Conservation (phyloP, 2,888 invertebrate species). For the Patella depressa region DNA sequence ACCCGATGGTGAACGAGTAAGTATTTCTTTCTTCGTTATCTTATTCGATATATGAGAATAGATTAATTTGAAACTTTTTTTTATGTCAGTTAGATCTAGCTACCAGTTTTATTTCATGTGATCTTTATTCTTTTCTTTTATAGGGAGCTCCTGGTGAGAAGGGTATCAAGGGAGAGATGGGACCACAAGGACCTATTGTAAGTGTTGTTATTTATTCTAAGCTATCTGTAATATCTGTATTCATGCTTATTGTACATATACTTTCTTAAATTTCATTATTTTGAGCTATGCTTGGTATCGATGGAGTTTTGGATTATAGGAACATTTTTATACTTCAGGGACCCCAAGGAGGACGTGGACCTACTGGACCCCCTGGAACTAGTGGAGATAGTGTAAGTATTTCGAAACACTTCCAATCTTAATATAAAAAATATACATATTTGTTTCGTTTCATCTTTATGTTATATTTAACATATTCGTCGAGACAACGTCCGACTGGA, state of each 20-base stretch:
- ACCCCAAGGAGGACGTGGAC: constrained; percentile 46
- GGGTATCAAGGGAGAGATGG: constrained; percentile 51
- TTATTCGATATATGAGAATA: no score
- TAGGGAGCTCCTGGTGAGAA: constrained; percentile 52
- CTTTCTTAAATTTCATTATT: no score
- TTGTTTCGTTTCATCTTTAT: no score
- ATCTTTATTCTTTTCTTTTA: constrained; percentile 21
- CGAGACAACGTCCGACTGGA: no score
- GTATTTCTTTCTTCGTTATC: constrained; percentile 11
- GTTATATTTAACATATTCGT: no score
- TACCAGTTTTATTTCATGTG: not conserved
- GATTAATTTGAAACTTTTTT: not conserved
- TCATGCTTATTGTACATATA: no score
- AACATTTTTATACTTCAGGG: constrained; percentile 32
- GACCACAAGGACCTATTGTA: constrained; percentile 55
- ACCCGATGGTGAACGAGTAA: constrained; percentile 53
- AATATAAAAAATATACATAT: no score
- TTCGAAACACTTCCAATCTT: no score
- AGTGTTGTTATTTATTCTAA: constrained; percentile 28
- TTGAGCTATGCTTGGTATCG: no score
- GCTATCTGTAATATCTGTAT: no score
- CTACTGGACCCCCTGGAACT: constrained; percentile 48
- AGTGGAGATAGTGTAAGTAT: constrained; percentile 52
- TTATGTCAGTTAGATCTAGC: not conserved
- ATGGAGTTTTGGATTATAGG: no score